These are phyloP conservation scores for Drosophila lini DNA, from an alignment of 1,140 invertebrate genomes.

Conservation along the genomic window DNA sequence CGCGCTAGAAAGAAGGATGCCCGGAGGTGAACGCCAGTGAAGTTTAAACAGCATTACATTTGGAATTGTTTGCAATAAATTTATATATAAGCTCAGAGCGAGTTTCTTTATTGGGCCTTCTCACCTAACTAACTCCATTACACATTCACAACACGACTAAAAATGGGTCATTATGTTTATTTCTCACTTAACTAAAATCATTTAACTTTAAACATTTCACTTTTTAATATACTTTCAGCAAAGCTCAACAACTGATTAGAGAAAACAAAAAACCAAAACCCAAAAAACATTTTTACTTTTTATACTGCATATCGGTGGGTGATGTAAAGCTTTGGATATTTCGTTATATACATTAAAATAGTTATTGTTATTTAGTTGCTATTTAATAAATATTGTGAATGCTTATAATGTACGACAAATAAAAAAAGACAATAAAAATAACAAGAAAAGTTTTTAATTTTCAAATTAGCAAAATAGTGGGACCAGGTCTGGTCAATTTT, in stretches of 20 bases:
- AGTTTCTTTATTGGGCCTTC: constrained; percentile 33
- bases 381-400: constrained; percentile 70
- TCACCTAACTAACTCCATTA: constrained; percentile 31
- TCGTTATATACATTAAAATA: constrained; percentile 39
- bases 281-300: constrained; percentile 57
- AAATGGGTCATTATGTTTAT: constrained; percentile 4
- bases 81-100: constrained; percentile 42
- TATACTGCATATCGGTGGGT: constrained; percentile 71
- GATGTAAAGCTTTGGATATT: constrained; percentile 76
- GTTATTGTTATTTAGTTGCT: constrained; percentile 79
- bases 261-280: constrained; percentile 13
- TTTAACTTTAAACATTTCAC: not conserved
- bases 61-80: constrained; percentile 61
- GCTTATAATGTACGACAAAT: constrained; percentile 45
- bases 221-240: constrained; percentile 75
- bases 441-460: not conserved
- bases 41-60: constrained; percentile 37
- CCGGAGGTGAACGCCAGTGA: constrained; percentile 21
- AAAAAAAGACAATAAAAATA: constrained; percentile 18
- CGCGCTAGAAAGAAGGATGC: constrained; percentile 57
- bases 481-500: not conserved
- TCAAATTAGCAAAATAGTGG: not conserved
- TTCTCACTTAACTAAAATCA: not conserved
- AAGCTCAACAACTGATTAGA: constrained; percentile 68
- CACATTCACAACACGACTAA: constrained; percentile 5